Percentiles rank a stretch among this genome's conserved stretches.
Evolutionary conservation across 2,888 invertebrate genomes (phyloP).

Genomic region (Argyra leucocephala): DNA sequence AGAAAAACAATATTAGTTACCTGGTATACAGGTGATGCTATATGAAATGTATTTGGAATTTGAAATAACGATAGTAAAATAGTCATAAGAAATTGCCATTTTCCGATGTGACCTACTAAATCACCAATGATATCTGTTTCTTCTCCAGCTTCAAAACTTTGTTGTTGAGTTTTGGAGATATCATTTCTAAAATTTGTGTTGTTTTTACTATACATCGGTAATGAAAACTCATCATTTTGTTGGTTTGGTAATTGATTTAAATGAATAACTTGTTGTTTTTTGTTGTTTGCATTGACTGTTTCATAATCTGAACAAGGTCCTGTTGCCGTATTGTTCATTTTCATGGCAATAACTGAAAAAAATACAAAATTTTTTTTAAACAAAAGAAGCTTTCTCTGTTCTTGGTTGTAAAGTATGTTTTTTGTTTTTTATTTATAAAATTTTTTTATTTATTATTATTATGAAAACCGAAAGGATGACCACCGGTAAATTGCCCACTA

Average conservation of each 20-base stretch:
- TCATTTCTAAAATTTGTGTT: neutral
- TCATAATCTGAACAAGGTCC: neutral
- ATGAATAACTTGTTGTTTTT: neutral
- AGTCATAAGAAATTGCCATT: constrained; percentile 67
- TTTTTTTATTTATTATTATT: too few species aligned
- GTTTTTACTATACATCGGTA: neutral
- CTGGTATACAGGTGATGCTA: constrained; percentile 66
- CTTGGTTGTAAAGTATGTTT: too few species aligned
- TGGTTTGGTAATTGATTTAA: neutral
- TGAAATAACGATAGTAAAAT: constrained; percentile 66
- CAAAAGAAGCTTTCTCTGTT: too few species aligned
- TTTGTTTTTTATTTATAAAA: too few species aligned
- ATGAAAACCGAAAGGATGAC: too few species aligned
- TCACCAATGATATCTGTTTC: constrained; percentile 57
- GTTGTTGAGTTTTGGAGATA: neutral
- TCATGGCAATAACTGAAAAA: neutral
- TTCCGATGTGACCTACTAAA: constrained; percentile 64
- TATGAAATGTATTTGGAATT: constrained; percentile 72
- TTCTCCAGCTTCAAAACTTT: constrained; percentile 36
- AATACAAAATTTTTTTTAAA: too few species aligned
- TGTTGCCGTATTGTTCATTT: neutral
- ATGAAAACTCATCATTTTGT: neutral
- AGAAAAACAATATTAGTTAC: constrained; percentile 41
- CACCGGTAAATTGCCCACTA: too few species aligned
- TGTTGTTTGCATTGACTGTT: neutral